These are phyloP conservation scores for Liopterus haemorrhoidalis DNA, from an alignment of 2,888 invertebrate genomes.

Conservation along the genomic window DNA sequence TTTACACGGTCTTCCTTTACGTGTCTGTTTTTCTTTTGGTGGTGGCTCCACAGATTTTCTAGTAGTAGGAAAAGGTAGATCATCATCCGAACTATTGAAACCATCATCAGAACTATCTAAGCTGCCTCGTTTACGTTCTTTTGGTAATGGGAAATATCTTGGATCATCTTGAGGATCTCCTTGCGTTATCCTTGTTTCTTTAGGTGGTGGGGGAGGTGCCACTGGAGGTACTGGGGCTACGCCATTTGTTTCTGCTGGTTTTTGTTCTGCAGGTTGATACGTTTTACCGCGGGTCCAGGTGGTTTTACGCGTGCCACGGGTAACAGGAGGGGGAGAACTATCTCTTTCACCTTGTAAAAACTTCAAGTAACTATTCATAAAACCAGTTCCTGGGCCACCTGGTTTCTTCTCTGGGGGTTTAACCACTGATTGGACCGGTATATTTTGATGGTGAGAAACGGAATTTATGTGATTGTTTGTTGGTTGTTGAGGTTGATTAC, in stretches of 20 bases:
- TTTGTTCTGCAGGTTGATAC: conserved; percentile 36
- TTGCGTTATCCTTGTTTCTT: conserved; percentile 43
- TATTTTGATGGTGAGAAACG: too few relatives aligned
- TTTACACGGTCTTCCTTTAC: conserved; percentile 45
- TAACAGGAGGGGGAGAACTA: conserved; percentile 70
- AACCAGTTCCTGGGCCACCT: conserved; percentile 63
- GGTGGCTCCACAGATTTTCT: conserved; percentile 18
- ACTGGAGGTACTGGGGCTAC: conserved; percentile 24
- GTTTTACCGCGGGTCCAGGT: conserved; percentile 55
- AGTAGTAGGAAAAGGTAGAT: conserved; percentile 38
- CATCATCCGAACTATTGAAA: conserved; percentile 53
- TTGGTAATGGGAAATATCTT: conserved; percentile 65
- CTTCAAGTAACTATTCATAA: conserved; percentile 83
- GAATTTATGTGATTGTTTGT: too few relatives aligned
- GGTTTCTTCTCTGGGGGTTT: conserved; percentile 58
- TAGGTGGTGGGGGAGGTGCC: conserved; percentile 26
- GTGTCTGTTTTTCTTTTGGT: conserved; percentile 30
- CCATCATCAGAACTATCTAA: conserved; percentile 64
- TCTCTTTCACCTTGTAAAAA: conserved; percentile 79
- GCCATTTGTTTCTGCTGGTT: conserved; percentile 38
- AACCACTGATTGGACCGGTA: conserved; percentile 48
- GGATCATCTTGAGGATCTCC: conserved; percentile 62
- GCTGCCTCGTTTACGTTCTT: conserved; percentile 61
- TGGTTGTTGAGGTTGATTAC: conserved; percentile 25
- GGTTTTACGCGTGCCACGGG: conserved; percentile 60